Percentiles rank a stretch among this genome's conserved stretches.
Conservation (phyloP, 2,113 vertebrate species). For the Agapornis roseicollis region DNA sequence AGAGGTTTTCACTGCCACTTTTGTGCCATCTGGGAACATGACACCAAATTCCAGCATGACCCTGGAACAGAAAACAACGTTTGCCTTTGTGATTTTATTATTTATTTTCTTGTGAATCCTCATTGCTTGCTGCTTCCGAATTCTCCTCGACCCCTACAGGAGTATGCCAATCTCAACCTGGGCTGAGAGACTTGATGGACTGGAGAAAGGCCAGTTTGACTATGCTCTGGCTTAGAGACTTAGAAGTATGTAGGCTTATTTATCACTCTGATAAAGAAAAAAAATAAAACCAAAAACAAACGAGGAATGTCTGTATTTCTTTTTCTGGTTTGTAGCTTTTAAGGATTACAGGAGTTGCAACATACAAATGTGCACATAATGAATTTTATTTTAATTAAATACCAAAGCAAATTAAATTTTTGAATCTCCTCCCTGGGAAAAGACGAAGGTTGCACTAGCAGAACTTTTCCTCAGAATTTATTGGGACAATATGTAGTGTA, state of each 20-base stretch:
- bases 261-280: not conserved
- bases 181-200: conserved; percentile 82
- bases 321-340: not conserved
- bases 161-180: conserved; percentile 86
- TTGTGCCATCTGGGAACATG: conserved; percentile 63
- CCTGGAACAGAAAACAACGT: conserved; percentile 85
- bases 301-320: not conserved
- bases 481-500: not conserved
- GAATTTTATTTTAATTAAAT: not conserved
- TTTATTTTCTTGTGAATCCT: conserved; percentile 86
- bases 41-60: conserved; percentile 72
- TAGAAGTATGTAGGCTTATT: not conserved
- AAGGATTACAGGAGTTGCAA: not conserved
- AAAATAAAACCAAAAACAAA: not conserved
- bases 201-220: conserved; percentile 87
- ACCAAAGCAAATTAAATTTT: not conserved
- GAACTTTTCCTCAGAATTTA: not conserved
- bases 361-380: not conserved
- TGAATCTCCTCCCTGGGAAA: not conserved
- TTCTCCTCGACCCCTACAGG: conserved; percentile 82
- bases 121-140: conserved; percentile 82
- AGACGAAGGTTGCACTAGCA: not conserved
- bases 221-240: conserved; percentile 69
- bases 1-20: conserved; percentile 73
- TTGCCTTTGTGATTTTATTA: conserved; percentile 83